Base-by-base conservation (phyloP, 2,797 vertebrate genomes). In the Sebastes goodei region DNA sequence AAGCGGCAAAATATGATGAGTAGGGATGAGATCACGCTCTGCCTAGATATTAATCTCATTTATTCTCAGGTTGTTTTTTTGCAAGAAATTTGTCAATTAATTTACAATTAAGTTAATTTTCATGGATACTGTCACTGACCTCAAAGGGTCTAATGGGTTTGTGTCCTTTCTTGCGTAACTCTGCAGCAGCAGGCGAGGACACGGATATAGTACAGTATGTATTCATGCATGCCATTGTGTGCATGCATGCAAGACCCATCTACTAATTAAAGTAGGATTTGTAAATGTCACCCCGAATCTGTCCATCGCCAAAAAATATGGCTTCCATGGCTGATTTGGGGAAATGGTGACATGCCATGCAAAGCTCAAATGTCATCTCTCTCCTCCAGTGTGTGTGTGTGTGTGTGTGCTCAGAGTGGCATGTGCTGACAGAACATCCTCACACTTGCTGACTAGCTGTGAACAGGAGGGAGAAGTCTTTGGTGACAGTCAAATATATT, bases 341-440 rank as follows among this genome's bases (percentile, higher is more conserved):
- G 57, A 66, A 78, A 80, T 69, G 55, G 65, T 81, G 84, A 83
- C 86, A 71, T 83, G 74, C 69, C 78, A 38, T 65, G 70, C 75
- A 80, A 71, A 86, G 79, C 82, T 91, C 74, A 88, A 84, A 92
- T 91, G 89, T 88, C 89, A 90, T 84, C 76, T 38, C 67, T 64
- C 25, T 62, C 46, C 57, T 32, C 30, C 6, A 4, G 25, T 74
- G 23, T 76, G 74, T 64, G 73, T 55, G 69, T 23, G 69, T 68
- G 80, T 67, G 63, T 5, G 64, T 10, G 23, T 15, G 32, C 29
- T 89, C 33, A 75, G 75, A 79, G 74, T 88, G 91, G 81, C 88
- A 79, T 80, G 89, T 88, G 87, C 84, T 88, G 88, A 91, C 91
- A 89, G 89, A 90, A 87, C 75, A 82, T 90, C 85, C 86, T 88